Conservation (phyloP, 2,113 vertebrate genomes). For the Candoia aspera region DNA sequence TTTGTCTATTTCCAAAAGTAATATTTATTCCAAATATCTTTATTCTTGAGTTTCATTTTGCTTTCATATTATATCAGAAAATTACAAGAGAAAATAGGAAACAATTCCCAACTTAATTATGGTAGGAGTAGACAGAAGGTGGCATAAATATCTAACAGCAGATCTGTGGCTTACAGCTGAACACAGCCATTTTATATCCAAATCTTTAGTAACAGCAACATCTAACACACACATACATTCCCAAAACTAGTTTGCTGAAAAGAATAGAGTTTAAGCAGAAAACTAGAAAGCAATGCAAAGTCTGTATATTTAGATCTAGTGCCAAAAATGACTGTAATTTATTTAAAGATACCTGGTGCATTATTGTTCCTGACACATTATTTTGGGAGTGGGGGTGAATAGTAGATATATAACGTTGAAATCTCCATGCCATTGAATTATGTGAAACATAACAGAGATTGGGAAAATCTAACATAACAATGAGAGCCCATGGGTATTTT, state of each 20-base stretch:
- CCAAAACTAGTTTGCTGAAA: neutral
- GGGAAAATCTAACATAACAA: no score
- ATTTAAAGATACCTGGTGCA: neutral
- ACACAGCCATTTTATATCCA: neutral
- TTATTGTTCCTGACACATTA: no score
- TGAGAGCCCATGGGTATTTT: no score
- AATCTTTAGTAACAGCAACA: neutral
- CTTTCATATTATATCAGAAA: neutral
- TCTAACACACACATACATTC: neutral
- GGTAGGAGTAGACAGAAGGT: neutral
- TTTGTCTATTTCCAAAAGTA: neutral
- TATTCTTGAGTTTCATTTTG: neutral
- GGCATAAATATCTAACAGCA: neutral
- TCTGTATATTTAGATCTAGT: neutral
- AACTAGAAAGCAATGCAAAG: neutral
- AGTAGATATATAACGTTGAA: no score
- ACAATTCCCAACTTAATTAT: neutral
- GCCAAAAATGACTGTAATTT: neutral
- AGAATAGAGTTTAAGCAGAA: neutral
- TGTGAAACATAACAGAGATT: no score
- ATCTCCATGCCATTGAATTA: no score
- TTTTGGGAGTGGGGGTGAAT: no score
- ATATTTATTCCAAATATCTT: neutral
- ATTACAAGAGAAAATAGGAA: neutral
- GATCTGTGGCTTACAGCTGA: neutral